These are phyloP conservation scores for Aleadryas rufinucha DNA, from an alignment of 2,113 vertebrate species.

Conservation along the genomic window DNA sequence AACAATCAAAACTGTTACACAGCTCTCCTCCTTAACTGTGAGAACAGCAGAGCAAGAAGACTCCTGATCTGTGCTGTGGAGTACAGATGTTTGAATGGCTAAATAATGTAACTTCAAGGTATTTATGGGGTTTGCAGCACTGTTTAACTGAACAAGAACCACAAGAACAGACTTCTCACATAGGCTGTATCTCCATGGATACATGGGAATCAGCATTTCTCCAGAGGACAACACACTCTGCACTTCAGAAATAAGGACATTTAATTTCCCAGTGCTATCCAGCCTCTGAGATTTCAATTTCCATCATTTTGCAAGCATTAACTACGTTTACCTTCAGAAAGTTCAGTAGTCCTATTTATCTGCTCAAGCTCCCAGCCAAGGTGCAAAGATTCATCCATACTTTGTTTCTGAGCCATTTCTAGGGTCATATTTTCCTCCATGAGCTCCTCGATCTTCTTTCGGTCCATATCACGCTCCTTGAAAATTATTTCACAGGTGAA, in stretches of 20 bases:
- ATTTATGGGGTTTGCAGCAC: background rate
- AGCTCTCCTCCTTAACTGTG: background rate
- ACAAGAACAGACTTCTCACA: background rate
- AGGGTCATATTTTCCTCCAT: constrained; percentile 96
- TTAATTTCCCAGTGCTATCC: background rate
- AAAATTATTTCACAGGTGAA: background rate
- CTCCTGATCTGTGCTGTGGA: background rate
- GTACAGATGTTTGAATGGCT: background rate
- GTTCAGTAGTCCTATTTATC: constrained; percentile 90
- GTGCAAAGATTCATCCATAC: constrained; percentile 98
- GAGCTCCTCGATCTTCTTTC: constrained; percentile 96
- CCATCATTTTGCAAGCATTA: background rate
- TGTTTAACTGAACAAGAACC: background rate
- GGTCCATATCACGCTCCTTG: constrained; percentile 92
- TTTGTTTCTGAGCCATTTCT: constrained; percentile 98
- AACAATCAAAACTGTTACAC: background rate
- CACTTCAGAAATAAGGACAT: background rate
- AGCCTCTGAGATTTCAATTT: background rate
- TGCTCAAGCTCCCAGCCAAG: constrained; percentile 98
- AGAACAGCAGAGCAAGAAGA: background rate
- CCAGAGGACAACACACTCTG: background rate
- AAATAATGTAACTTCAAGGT: background rate
- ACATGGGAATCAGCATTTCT: background rate
- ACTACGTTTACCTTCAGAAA: constrained; percentile 81
- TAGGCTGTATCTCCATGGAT: background rate